Evolutionary conservation across 2,113 vertebrate genomes (phyloP), one percentile per base, ranked within the genome.

Genomic region (Lethenteron camtschaticum): DNA sequence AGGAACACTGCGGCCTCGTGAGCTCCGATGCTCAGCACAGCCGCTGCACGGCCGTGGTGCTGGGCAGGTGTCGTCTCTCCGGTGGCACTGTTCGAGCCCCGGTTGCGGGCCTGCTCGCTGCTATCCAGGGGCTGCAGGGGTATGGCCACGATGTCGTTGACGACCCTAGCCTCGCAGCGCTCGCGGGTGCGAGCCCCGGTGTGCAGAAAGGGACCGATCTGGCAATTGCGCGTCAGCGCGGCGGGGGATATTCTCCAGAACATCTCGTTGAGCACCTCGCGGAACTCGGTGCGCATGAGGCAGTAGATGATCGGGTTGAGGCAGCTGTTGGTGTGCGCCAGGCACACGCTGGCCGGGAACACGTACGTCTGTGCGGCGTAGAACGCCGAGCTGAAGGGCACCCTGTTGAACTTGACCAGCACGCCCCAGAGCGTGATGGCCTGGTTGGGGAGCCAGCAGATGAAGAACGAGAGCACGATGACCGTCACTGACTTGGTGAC

Each of bases 391-490:
- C 83, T 89, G 80, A 95, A 97, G 71, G 84, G 84, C 14, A 91
- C 83, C 3, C 79, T 83, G n/a, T 92, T 92, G 74, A 96, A 82
- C 75, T 96, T 96, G 75, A 96, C 82, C 20, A 96, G 83, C 70
- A 96, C 85, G 3, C 91, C 89, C 94, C 91, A 97, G 0, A 80
- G 77, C 2, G 94, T 96, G 56, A 96, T 81, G 0, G 88, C 89
- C 76, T 97, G 91, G 76, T 97, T 96, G 71, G 94, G 94, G 68
- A 97, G 80, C 89, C 94, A 97, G 75, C 91, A 97, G 70, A 95
- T 78, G 76, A 97, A 95, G 75, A 97, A 97, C 3, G 85, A 87
- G 2, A 95, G 74, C 2, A 96, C 90, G 13, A 97, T 89, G 0
- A 96, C 85, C 71, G 86, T 94, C 69, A 97, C 91, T 0, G 91